phyloP scores from a whole-genome alignment of 2,113 vertebrate species.

The Ctenodactylus gundi region DNA sequence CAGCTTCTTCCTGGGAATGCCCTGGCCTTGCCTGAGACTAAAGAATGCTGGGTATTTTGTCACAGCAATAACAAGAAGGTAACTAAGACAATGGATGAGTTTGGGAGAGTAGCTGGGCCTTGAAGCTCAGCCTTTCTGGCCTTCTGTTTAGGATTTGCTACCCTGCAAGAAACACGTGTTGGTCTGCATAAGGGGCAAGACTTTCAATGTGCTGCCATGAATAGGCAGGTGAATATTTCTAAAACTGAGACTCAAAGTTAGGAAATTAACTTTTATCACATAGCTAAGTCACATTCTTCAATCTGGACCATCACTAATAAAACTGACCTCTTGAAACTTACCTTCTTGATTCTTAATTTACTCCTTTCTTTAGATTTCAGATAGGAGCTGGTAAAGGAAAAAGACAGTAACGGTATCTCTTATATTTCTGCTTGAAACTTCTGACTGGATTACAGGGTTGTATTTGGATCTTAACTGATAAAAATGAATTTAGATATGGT shows the following conservation, averaged over 20 bases:
- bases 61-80: too few species aligned
- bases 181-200: not conserved
- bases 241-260: not conserved
- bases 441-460: not conserved
- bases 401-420: not conserved
- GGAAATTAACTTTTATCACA: not conserved
- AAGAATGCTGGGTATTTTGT: too few species aligned
- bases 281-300: not conserved
- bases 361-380: not conserved
- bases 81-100: too few species aligned
- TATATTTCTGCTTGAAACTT: not conserved
- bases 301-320: not conserved
- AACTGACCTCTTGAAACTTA: not conserved
- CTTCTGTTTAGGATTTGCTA: not conserved
- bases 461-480: not conserved
- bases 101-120: not conserved
- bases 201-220: not conserved
- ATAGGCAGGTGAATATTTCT: not conserved
- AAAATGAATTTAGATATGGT: not conserved
- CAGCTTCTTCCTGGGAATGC: too few species aligned
- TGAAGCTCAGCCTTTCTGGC: not conserved
- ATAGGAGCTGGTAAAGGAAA: not conserved
- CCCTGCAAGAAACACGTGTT: not conserved
- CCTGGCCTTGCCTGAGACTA: too few species aligned
- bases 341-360: conserved; percentile 6